Evolutionary conservation across 2,113 vertebrate species (phyloP), one percentile per base, ranked within the genome.

Genomic region (Pitta sordida): DNA sequence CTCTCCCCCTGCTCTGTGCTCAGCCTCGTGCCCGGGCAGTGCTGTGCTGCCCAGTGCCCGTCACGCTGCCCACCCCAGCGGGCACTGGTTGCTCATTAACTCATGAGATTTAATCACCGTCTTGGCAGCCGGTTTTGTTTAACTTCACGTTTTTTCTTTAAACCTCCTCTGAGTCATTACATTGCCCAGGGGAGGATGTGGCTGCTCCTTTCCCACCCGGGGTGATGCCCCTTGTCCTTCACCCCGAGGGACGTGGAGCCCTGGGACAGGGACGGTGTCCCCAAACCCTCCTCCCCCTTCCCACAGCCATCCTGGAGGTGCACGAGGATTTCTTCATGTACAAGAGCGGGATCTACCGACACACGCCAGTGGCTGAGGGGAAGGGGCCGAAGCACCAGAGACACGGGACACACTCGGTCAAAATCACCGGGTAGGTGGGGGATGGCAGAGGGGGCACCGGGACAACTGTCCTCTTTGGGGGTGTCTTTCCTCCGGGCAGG

Each of bases 241-340:
- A 1, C 20, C 19, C 18, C 18, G 37, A 26, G 41, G 32, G 37
- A 14, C 0, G 1, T 7, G 24, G 62, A 27, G 20, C 56, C 20
- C 11, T 0, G 26, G 82, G 46, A 29, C 56, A 5, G 5, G 1
- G 13, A 6, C 63, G 0, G 11, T 2, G 11, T 58, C 48, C 73
- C 53, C 87, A 84, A 6, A 8, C 7, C 56, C 32, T 71, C 3
- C 58, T 34, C 21, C 37, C 22, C 24, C 4, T n/a, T 24, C 63
- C 85, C 26, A 8, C 98, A 99, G 99, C 99, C 53, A 98, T 99
- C 94, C 98, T 99, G 98, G 99, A 99, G 91, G 99, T 99, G 59
- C 98, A 99, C 1, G 99, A 99, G 95, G 99, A 99, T 96, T 99
- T 99, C 97, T 99, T 99, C 97, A 96, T 98, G 93, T 99, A 99